A percentile compares a stretch with the other conserved stretches of the same genome.
phyloP scores from a whole-genome alignment of 2,888 invertebrate genomes.

The Aricia artaxerxes region DNA sequence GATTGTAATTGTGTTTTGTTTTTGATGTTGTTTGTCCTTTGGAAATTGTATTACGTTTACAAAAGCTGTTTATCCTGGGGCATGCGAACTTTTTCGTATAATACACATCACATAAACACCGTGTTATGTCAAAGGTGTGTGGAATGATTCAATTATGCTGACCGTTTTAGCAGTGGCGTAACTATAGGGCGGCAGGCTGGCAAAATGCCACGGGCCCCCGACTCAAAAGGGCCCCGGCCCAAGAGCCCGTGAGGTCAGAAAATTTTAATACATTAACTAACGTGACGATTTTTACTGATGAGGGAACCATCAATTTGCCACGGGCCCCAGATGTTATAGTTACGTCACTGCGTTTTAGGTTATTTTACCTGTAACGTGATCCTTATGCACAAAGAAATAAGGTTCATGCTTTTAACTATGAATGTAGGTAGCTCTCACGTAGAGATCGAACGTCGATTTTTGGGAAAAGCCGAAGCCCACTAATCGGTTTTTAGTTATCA shows the following conservation, averaged over 20 bases:
- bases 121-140: conserved; percentile 6
- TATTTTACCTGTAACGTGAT: neutral
- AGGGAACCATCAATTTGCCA: too few relatives aligned
- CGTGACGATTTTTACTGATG: too few relatives aligned
- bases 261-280: too few relatives aligned
- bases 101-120: neutral
- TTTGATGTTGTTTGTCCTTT: conserved; percentile 16
- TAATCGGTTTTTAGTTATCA: too few relatives aligned
- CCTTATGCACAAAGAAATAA: neutral
- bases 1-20: conserved; percentile 9
- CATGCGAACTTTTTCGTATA: neutral
- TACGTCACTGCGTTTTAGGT: neutral
- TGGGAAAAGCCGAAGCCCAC: neutral
- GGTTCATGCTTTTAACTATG: neutral
- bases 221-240: too few relatives aligned
- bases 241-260: too few relatives aligned
- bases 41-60: neutral
- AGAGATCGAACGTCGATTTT: neutral
- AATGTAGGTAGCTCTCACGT: neutral
- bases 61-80: neutral
- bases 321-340: too few relatives aligned
- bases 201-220: too few relatives aligned
- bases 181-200: too few relatives aligned
- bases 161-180: neutral
- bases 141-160: conserved; percentile 11